phyloP scores from a whole-genome alignment of 1,140 invertebrate species.

The Brachionus rotundiformis region DNA sequence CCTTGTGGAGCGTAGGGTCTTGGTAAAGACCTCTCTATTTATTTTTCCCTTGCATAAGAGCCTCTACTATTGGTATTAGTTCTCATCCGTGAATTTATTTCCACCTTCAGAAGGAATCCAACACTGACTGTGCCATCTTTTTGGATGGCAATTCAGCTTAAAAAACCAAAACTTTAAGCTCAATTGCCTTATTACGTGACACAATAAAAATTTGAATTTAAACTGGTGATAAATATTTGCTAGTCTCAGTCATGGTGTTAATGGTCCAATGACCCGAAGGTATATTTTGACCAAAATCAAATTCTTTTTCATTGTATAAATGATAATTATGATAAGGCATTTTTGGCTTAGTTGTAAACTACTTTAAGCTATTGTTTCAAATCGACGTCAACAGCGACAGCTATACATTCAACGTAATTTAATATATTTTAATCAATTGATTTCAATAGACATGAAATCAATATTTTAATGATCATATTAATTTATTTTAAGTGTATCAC shows the following conservation, averaged over 20 bases:
- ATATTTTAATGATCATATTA: constrained; percentile 44
- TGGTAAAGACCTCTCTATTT: too few species aligned
- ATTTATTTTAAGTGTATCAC: constrained; percentile 45
- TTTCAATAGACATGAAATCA: constrained; percentile 47
- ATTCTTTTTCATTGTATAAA: constrained; percentile 3
- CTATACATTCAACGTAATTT: constrained; percentile 18
- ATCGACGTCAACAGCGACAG: background rate
- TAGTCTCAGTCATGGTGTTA: background rate
- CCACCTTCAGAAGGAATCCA: too few species aligned
- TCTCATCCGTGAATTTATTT: too few species aligned
- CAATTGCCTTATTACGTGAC: background rate
- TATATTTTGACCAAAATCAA: background rate
- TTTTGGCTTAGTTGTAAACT: background rate
- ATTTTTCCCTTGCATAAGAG: too few species aligned
- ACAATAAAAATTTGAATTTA: background rate
- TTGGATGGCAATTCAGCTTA: too few species aligned
- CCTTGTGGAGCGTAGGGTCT: too few species aligned
- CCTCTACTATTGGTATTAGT: too few species aligned
- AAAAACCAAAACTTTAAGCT: too few species aligned
- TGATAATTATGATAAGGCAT: constrained; percentile 39
- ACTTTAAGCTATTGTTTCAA: constrained; percentile 38
- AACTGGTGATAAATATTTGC: background rate
- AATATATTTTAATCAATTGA: constrained; percentile 45
- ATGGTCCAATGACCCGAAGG: background rate
- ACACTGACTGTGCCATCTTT: too few species aligned